Percentiles rank a stretch among this genome's conserved stretches.
phyloP scores from a whole-genome alignment of 2,113 vertebrate species.

The Motacilla alba region DNA sequence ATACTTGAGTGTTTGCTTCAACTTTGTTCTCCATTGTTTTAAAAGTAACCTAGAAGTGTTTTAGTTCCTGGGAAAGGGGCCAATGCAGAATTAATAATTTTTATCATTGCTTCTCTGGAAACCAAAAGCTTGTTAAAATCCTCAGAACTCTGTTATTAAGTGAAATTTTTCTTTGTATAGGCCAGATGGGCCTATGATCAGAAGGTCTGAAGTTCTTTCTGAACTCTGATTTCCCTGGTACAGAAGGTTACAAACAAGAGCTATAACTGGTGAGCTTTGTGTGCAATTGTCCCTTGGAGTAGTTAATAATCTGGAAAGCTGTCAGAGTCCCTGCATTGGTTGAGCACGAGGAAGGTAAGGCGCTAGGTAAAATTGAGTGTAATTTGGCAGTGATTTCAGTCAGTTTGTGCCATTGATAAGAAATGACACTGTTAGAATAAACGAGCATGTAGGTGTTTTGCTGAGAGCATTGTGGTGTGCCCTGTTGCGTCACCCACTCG shows the following conservation, averaged over 20 bases:
- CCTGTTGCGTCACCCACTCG: accelerated
- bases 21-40: not conserved
- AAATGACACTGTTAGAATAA: not conserved
- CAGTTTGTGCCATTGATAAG: not conserved
- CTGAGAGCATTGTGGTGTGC: not conserved
- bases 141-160: not conserved
- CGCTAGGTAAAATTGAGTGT: not conserved
- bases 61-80: not conserved
- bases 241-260: not conserved
- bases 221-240: not conserved
- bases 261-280: not conserved
- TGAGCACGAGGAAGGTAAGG: not conserved
- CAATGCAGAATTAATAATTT: accelerated
- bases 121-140: not conserved
- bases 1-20: not conserved
- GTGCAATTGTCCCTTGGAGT: not conserved
- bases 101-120: not conserved
- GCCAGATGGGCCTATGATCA: too few relatives aligned
- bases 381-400: not conserved
- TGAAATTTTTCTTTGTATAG: not conserved
- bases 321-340: not conserved
- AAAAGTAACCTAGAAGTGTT: not conserved
- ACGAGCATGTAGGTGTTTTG: not conserved
- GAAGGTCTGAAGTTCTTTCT: not conserved
- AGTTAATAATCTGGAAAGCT: not conserved